Evolutionary conservation across 2,113 vertebrate species (phyloP), one percentile per base, ranked within the genome.

Genomic region (Eurystomus gularis): DNA sequence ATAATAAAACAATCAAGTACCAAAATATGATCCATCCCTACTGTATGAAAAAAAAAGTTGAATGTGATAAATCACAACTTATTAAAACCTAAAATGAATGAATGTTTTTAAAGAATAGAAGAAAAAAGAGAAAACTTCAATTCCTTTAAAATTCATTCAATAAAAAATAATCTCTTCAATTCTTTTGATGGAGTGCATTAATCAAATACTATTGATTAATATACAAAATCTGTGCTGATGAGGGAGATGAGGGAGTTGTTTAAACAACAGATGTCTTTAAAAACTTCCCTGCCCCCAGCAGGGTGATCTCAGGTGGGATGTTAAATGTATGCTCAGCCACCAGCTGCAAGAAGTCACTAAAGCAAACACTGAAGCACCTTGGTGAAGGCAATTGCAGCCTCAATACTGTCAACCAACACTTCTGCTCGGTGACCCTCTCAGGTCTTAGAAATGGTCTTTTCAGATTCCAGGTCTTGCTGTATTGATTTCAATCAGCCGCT

Each of bases 401-500:
- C 96, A 97, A 95, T 94, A 80, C 91, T 89, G 88, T 96, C 97
- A 98, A 82, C 92, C n/a, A 44, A 69, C 93, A 93, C 94, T 94
- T 96, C 92, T 96, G 97, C 96, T 98, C 97, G 88, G 97, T 98
- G 98, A 98, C 98, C 98, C 98, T 96, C 95, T 97, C 96, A 95
- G 96, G 97, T 95, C 93, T 96, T 92, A 96, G 94, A 97, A 97
- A 98, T 97, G 95, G 95, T 95, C 95, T 97, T 97, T 97, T 98
- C 44, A 20, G 97, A 98, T 98, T 98, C 98, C 55, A 19, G 94
- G 97, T 98, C 97, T 97, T 92, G 91, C 93, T 71, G 29, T 98
- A 98, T 98, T 95, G 97, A 98, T 99, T 98, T 98, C 97, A 98
- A 98, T 98, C 98, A 98, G 86, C 69, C 86, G 96, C 96, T 98